phyloP scores from a whole-genome alignment of 2,797 vertebrate species.

The Eulemur mongoz region DNA sequence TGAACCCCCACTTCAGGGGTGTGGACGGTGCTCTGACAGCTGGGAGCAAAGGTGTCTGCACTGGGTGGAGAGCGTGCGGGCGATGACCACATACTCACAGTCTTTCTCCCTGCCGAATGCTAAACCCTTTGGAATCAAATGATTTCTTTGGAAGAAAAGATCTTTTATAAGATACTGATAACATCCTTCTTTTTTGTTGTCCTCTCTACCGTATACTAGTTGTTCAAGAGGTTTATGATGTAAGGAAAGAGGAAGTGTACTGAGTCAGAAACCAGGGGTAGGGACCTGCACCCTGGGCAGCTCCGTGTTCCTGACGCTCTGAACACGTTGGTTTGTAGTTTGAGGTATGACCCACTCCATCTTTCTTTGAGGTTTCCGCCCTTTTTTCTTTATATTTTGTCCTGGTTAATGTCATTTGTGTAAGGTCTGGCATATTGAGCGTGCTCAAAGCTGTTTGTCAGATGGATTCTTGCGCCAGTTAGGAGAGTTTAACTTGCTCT shows the following conservation, averaged over 20 bases:
- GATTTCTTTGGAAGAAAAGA: background rate
- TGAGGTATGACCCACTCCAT: fast-evolving
- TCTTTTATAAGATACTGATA: background rate
- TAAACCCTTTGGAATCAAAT: background rate
- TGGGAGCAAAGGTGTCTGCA: background rate
- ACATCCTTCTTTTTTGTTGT: background rate
- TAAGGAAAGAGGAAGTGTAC: background rate
- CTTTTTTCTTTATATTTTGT: background rate
- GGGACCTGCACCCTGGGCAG: background rate
- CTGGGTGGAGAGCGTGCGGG: background rate
- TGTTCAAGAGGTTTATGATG: background rate
- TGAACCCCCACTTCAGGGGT: background rate
- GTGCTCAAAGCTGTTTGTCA: no score
- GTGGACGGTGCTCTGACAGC: background rate
- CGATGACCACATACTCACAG: fast-evolving
- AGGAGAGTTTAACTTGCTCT: no score
- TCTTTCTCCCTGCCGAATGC: fast-evolving
- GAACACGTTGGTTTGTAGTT: fast-evolving
- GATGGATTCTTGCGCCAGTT: fast-evolving
- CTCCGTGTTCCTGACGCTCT: fast-evolving
- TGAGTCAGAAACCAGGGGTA: background rate
- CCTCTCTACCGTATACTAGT: background rate
- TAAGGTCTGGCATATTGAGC: fast-evolving
- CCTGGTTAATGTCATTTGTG: fast-evolving
- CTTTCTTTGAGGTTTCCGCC: background rate